Percentiles rank a stretch among this genome's conserved stretches.
These are phyloP conservation scores for Amorpha juglandis DNA, from an alignment of 2,888 invertebrate species.

Conservation along the genomic window DNA sequence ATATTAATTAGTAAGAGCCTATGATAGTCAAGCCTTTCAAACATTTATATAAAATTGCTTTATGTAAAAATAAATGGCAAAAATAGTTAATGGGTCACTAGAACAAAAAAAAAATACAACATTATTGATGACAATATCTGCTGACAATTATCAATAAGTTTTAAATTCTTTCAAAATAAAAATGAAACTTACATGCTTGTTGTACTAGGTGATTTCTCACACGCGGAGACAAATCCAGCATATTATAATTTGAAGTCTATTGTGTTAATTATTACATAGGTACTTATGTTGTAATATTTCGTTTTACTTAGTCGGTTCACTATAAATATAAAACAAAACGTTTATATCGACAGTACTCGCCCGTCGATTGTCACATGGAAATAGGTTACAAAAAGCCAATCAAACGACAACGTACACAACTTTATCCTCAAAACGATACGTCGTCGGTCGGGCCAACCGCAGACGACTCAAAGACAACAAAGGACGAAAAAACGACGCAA, in stretches of 20 bases:
- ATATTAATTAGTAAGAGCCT: background rate
- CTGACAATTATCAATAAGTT: background rate
- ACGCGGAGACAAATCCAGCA: background rate
- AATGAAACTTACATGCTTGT: background rate
- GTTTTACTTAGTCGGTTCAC: background rate
- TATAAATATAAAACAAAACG: background rate
- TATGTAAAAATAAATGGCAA: background rate
- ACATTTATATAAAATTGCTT: background rate
- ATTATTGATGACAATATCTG: background rate
- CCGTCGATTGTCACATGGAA: background rate
- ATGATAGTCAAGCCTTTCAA: background rate
- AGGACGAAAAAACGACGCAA: conserved; percentile 43
- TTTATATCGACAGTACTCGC: background rate
- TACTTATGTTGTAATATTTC: background rate
- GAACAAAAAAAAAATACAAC: background rate
- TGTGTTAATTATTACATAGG: background rate
- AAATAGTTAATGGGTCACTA: background rate
- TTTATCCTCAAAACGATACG: conserved; percentile 6
- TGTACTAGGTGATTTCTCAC: background rate
- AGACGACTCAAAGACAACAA: background rate
- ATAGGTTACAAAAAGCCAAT: conserved; percentile 3
- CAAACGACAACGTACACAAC: background rate
- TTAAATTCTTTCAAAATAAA: conserved; percentile 13
- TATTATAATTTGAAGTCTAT: background rate
- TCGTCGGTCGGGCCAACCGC: background rate